Evolutionary conservation across 2,113 vertebrate genomes (phyloP).

Genomic region (Dunckerocampus dactyliophorus): DNA sequence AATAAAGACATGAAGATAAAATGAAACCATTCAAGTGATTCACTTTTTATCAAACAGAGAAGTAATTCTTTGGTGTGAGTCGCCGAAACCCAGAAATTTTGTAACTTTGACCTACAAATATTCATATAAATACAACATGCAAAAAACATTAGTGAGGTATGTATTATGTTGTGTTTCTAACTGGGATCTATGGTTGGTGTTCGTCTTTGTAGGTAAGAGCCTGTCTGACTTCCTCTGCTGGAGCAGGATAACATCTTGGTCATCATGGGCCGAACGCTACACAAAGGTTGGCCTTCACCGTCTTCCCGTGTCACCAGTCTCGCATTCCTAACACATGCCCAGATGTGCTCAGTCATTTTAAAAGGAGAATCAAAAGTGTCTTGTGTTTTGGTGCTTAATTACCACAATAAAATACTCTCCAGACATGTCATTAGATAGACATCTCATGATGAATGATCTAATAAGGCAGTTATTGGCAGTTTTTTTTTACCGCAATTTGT

Average conservation of each 20-base stretch:
- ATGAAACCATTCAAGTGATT: background rate
- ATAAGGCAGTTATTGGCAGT: too few species aligned
- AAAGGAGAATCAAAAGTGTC: background rate
- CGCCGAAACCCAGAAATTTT: too few species aligned
- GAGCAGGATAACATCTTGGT: constrained; percentile 11
- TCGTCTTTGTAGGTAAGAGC: constrained; percentile 27
- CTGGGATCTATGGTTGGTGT: constrained; percentile 13
- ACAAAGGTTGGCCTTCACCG: constrained; percentile 57
- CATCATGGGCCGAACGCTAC: constrained; percentile 70
- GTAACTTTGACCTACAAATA: too few species aligned
- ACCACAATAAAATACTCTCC: too few species aligned
- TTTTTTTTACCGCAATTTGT: too few species aligned
- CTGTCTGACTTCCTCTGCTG: constrained; percentile 22
- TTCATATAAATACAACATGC: too few species aligned
- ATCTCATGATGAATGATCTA: too few species aligned
- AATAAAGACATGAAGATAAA: background rate
- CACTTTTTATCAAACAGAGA: too few species aligned
- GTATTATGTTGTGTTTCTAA: background rate
- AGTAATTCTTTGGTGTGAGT: too few species aligned
- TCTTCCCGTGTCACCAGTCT: background rate
- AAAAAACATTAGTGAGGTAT: background rate
- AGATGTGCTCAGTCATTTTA: background rate
- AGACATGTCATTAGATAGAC: too few species aligned
- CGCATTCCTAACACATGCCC: background rate
- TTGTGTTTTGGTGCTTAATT: background rate